phyloP scores from a whole-genome alignment of 2,113 vertebrate species.

The Clarias gariepinus region DNA sequence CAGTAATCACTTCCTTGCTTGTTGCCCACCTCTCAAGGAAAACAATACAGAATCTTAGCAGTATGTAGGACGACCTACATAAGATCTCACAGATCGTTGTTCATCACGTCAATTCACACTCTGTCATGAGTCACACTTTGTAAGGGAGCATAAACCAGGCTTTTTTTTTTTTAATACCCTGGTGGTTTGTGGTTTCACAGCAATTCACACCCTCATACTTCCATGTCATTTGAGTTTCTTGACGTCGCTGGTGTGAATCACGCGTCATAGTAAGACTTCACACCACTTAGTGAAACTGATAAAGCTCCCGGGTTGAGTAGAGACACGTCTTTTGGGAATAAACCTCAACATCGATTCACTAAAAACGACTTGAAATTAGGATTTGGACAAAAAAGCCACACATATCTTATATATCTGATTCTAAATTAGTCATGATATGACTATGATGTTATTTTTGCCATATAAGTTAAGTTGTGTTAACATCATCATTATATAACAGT shows the following conservation, averaged over 20 bases:
- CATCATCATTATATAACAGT: no score
- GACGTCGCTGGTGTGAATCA: constrained; percentile 10
- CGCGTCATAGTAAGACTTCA: neutral
- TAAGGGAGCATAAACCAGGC: constrained; percentile 6
- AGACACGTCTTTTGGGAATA: neutral
- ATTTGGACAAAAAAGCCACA: neutral
- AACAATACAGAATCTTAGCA: neutral
- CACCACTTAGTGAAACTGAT: constrained; percentile 2
- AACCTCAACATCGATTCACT: neutral
- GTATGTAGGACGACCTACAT: no score
- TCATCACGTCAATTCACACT: neutral
- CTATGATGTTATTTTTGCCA: no score
- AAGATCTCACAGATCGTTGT: neutral
- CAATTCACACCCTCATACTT: constrained; percentile 29
- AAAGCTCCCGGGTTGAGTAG: neutral
- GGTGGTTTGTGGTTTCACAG: neutral
- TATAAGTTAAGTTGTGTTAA: no score
- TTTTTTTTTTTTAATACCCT: neutral
- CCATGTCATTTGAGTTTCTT: neutral
- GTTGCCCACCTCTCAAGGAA: neutral
- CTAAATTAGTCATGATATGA: neutral
- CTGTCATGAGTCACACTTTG: neutral
- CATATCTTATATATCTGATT: neutral
- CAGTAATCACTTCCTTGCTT: no score
- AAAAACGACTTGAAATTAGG: no score